phyloP scores from a whole-genome alignment of 2,888 invertebrate genomes.

The Platynereis dumerilii region DNA sequence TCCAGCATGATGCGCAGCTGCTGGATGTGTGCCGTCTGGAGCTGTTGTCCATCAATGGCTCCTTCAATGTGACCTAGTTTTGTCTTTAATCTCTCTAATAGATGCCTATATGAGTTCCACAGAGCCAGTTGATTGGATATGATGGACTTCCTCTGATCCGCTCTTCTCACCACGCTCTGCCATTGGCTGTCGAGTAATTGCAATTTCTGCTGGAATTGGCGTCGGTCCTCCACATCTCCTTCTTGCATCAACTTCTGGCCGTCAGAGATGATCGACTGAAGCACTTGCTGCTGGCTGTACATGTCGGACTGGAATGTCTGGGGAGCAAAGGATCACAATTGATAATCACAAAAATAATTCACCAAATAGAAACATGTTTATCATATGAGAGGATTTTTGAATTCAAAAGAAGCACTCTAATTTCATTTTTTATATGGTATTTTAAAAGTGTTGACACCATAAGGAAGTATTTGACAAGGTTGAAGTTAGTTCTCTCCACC shows the following conservation, averaged over 20 bases:
- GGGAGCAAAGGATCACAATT: background rate
- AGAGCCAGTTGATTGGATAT: constrained; percentile 51
- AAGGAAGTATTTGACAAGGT: no score
- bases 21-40: constrained; percentile 46
- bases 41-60: constrained; percentile 45
- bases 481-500: no score
- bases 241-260: constrained; percentile 54
- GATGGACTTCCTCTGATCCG: constrained; percentile 55
- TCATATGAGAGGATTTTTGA: no score
- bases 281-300: constrained; percentile 55
- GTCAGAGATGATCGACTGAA: constrained; percentile 58
- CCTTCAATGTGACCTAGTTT: constrained; percentile 51
- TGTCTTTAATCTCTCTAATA: constrained; percentile 37
- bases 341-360: no score
- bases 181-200: constrained; percentile 57
- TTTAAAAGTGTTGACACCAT: no score
- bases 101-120: constrained; percentile 47
- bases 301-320: constrained; percentile 58
- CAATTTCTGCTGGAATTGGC: constrained; percentile 57
- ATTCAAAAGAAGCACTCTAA: no score
- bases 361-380: no score
- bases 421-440: no score
- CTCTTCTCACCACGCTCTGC: constrained; percentile 54
- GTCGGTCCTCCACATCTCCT: constrained; percentile 44
- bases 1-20: constrained; percentile 48